Base-by-base conservation (phyloP, 2,888 invertebrate species). In the Ashinkailepas kermadecensis region DNA sequence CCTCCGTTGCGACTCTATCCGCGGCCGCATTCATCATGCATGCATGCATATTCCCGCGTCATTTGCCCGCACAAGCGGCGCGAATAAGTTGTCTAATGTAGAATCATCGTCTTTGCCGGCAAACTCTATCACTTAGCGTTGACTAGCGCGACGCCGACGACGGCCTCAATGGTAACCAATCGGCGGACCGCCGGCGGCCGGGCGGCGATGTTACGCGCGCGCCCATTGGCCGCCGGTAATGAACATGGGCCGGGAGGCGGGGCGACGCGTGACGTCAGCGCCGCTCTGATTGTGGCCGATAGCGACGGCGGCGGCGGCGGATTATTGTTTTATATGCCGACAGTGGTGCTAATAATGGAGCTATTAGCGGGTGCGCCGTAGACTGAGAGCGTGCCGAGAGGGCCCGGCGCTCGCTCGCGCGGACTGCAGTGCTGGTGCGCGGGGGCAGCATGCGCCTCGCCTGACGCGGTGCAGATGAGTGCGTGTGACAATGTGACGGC, bases 281-380 rank as follows among this genome's bases (percentile, higher is more conserved):
- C 54, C 12, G 74, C 74, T 8, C 21, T 21, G 74, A 74, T 74
- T 56, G 54, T 18, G 54, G 54, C 21, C 74, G 74, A 74, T 74
- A 56, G 74, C 15, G 74, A 11, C 21, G 21, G 54, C 9, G 56
- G 15, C 18, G 12, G 54, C 15, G 12, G 74, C 56, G 74, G 74
- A 74, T 74, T 74, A 74, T 74, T 74, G 74, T 74, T 74, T 74
- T 74, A 74, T 74, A 56, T 74, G 74, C 74, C 74, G 74, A 18
- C 74, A 74, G 74, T 56, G 74, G 74, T 56, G 74, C 54, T 21
- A 74, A 74, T 74, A 74, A 74, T 74, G 74, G 74, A 74, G 56
- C 74, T 74, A 74, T 74, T 74, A 74, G 74, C 21, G 54, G 74
- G 9, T 15, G 23, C 13, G 15, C 70, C 39, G 70, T 70, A 23